Evolutionary conservation across 1,140 invertebrate species (phyloP).

Genomic region (Aethina tumida): DNA sequence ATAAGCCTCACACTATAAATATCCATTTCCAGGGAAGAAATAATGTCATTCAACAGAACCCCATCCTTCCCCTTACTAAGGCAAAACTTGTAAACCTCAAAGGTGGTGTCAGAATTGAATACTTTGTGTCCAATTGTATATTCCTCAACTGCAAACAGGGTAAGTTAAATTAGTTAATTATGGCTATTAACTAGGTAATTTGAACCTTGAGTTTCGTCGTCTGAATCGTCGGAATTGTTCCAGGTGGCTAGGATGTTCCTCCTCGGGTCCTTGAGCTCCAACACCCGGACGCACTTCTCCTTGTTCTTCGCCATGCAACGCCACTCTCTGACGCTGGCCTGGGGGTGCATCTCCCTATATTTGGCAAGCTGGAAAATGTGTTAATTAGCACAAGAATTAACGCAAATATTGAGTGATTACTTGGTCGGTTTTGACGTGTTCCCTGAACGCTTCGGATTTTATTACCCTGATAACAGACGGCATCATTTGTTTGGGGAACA

Average conservation of each 20-base stretch:
- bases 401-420: constrained; percentile 10
- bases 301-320: constrained; percentile 38
- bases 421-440: constrained; percentile 37
- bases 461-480: constrained; percentile 42
- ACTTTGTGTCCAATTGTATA: no score
- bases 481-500: constrained; percentile 33
- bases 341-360: constrained; percentile 49
- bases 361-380: constrained; percentile 37
- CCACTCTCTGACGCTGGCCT: constrained; percentile 44
- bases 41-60: no score
- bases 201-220: constrained; percentile 14
- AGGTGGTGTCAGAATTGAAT: no score
- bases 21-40: no score
- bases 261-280: constrained; percentile 43
- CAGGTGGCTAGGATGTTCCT: constrained; percentile 35
- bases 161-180: no score
- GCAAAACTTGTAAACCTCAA: no score
- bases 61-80: no score
- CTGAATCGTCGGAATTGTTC: constrained; percentile 13
- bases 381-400: no score
- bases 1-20: no score
- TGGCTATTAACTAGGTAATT: not conserved
- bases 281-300: constrained; percentile 43
- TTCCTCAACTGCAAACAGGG: no score
- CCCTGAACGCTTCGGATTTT: constrained; percentile 38